phyloP scores from a whole-genome alignment of 2,113 vertebrate species.

The Conger conger region DNA sequence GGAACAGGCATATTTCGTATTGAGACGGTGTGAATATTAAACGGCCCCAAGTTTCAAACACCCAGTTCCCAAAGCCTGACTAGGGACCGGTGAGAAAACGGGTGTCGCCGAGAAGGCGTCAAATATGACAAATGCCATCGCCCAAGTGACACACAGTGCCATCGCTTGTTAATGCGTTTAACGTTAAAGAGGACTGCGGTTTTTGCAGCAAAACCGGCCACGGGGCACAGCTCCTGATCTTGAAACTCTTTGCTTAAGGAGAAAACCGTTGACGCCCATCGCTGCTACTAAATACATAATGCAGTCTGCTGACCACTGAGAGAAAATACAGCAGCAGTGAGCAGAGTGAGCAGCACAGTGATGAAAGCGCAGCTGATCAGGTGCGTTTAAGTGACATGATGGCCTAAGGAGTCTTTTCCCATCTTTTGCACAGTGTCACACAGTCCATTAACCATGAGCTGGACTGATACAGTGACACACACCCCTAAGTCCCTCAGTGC shows the following conservation, averaged over 20 bases:
- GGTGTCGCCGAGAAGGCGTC: neutral
- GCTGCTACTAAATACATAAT: neutral
- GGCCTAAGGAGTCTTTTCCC: neutral
- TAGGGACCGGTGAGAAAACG: neutral
- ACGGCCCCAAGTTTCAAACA: neutral
- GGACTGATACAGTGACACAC: neutral
- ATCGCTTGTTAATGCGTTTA: neutral
- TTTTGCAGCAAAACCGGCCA: neutral
- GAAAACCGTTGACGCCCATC: no score
- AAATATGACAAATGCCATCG: neutral
- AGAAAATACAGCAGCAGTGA: neutral
- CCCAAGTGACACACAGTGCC: neutral
- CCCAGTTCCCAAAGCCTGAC: neutral
- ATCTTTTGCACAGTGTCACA: neutral
- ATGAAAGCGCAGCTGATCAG: neutral
- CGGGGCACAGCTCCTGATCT: neutral
- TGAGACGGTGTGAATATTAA: neutral
- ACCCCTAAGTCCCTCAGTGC: neutral
- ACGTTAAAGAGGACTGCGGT: neutral
- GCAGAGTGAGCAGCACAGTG: neutral
- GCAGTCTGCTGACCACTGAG: neutral
- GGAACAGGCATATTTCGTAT: neutral
- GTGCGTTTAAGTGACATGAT: neutral
- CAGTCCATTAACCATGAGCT: neutral
- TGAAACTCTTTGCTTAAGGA: neutral